Base-by-base conservation (phyloP, 2,113 vertebrate species). In the Rhinichthys klamathensis region DNA sequence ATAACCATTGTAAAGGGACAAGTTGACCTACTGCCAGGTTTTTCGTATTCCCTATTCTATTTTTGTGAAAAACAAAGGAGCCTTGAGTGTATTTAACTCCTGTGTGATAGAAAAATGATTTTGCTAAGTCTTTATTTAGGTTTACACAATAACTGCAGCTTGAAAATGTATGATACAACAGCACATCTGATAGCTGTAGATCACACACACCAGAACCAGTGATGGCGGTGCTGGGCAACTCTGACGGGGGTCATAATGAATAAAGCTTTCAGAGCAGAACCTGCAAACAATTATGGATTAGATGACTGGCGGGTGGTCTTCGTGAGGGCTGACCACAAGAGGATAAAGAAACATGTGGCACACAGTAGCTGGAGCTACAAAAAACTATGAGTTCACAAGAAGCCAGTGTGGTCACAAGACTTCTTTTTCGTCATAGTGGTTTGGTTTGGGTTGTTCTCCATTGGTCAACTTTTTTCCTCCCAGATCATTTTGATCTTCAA, bases 241-340 rank as follows among this genome's bases (percentile, higher is more conserved):
- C 74, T 70, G 54, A 30, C 49, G 35, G 85, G 27, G 84, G 58
- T 85, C 78, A 54, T 51, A 72, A 85, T 89, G 85, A 82, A 88
- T 84, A 77, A 23, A 30, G 76, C 77, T 87, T 86, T 89, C 75
- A 82, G 44, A 84, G 82, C 69, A 56, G 73, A 86, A 86, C 83
- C 88, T 90, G 89, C 83, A 84, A 91, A 82, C 88, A 85, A 90
- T 91, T 90, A 88, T 84, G 69, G 78, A 44, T 84, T 80, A 87
- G 83, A 83, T 75, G 87, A 87, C 86, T 88, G 85, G 84, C 85
- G 86, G 73, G 70, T 65, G 88, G 82, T 77, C 41, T 46, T 32
- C 32, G 76, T 69, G 51, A 49, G n/a, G 82, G 78, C 84, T 80
- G 84, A 65, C 86, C 88, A 60, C 84, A 73, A 44, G 35, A 69